Evolutionary conservation across 2,113 vertebrate genomes (phyloP).

Genomic region (Coptodon rendalli): DNA sequence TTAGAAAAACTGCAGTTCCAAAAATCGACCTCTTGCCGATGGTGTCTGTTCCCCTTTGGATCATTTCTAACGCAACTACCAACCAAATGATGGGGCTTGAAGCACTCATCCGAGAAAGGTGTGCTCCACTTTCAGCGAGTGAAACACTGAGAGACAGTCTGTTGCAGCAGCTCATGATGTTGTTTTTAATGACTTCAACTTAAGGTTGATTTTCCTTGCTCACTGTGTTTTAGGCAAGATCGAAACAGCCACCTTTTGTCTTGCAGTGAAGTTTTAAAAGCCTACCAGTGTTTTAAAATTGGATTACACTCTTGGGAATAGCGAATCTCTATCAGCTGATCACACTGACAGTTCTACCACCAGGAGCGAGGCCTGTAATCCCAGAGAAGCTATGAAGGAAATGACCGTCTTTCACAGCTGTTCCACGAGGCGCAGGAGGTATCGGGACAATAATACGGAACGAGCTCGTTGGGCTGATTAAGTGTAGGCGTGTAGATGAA

Average conservation of each 20-base stretch:
- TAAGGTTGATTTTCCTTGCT: neutral
- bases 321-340: neutral
- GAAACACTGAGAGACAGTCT: rapidly evolving
- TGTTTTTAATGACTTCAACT: neutral
- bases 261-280: neutral
- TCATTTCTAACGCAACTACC: rapidly evolving
- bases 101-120: neutral
- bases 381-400: neutral
- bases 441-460: neutral
- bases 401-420: neutral
- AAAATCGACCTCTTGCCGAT: neutral
- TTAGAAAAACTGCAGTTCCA: neutral
- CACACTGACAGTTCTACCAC: neutral
- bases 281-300: neutral
- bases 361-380: neutral
- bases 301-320: neutral
- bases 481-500: neutral
- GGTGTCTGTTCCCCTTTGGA: neutral
- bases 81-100: neutral
- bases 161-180: neutral
- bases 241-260: neutral
- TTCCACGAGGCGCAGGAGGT: neutral
- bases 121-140: neutral
- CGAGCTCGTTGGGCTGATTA: neutral
- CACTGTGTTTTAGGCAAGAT: neutral